These are phyloP conservation scores for Pangasius krempfi DNA, from an alignment of 2,797 vertebrate species.

Conservation along the genomic window DNA sequence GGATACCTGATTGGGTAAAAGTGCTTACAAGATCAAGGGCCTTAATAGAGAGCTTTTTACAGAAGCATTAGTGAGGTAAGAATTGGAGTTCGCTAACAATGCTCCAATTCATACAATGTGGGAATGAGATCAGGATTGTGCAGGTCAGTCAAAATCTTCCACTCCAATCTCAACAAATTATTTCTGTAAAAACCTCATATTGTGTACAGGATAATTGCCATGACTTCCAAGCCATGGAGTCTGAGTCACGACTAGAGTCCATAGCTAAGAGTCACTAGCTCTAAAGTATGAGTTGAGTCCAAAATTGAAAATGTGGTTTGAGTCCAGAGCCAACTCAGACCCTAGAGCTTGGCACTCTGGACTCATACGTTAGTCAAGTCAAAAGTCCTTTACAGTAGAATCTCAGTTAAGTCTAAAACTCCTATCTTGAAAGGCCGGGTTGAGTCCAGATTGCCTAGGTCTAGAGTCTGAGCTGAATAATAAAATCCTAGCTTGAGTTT, in stretches of 20 bases:
- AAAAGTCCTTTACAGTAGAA: neutral
- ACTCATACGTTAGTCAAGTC: neutral
- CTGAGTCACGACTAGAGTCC: neutral
- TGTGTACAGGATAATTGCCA: neutral
- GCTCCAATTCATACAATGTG: neutral
- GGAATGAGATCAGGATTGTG: neutral
- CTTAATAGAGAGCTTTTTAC: neutral
- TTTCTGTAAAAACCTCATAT: neutral
- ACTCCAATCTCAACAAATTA: neutral
- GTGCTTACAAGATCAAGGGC: neutral
- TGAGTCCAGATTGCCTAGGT: neutral
- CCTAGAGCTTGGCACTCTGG: neutral
- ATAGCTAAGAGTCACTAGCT: neutral
- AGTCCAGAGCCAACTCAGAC: neutral
- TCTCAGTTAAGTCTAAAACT: neutral
- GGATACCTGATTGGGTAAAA: neutral
- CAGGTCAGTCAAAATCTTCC: neutral
- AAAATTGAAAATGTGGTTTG: neutral
- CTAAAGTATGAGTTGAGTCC: neutral
- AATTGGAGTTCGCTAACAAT: neutral
- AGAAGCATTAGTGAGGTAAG: neutral
- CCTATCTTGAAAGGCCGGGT: neutral
- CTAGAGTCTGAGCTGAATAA: neutral
- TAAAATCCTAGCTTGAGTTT: neutral
- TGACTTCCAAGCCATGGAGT: neutral